phyloP scores from a whole-genome alignment of 2,888 invertebrate species.

The Apamea monoglypha region DNA sequence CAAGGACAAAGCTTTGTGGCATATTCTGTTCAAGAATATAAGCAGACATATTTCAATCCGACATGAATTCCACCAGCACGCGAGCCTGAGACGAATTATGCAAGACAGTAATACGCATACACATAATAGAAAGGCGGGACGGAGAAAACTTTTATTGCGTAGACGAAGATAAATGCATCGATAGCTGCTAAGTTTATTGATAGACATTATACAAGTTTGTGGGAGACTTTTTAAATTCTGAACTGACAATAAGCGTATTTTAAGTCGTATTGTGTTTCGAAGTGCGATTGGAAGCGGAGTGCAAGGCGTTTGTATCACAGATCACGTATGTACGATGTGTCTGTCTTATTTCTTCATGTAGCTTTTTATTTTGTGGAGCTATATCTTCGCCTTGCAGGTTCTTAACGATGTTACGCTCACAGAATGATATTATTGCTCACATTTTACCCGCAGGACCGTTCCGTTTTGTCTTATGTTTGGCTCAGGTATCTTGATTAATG shows the following conservation, averaged over 20 bases:
- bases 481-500: conserved; percentile 63
- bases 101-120: conserved; percentile 80
- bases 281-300: conserved; percentile 62
- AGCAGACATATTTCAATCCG: conserved; percentile 88
- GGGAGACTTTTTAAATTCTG: conserved; percentile 73
- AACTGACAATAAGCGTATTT: conserved; percentile 80
- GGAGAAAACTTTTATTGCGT: conserved; percentile 78
- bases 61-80: conserved; percentile 88
- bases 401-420: conserved; percentile 74
- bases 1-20: conserved; percentile 89
- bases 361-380: conserved; percentile 76
- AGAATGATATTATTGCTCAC: conserved; percentile 77
- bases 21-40: conserved; percentile 89
- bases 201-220: conserved; percentile 68
- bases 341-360: conserved; percentile 76
- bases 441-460: conserved; percentile 64
- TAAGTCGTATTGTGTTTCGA: conserved; percentile 70
- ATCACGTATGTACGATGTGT: conserved; percentile 83
- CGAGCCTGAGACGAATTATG: conserved; percentile 87
- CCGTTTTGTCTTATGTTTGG: conserved; percentile 54
- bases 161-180: conserved; percentile 71
- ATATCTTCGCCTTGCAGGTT: conserved; percentile 72
- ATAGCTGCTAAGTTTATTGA: conserved; percentile 67
- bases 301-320: conserved; percentile 68
- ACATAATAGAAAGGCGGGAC: conserved; percentile 75